Conservation (phyloP, 2,888 invertebrate genomes). For the Neelides folsomi region DNA sequence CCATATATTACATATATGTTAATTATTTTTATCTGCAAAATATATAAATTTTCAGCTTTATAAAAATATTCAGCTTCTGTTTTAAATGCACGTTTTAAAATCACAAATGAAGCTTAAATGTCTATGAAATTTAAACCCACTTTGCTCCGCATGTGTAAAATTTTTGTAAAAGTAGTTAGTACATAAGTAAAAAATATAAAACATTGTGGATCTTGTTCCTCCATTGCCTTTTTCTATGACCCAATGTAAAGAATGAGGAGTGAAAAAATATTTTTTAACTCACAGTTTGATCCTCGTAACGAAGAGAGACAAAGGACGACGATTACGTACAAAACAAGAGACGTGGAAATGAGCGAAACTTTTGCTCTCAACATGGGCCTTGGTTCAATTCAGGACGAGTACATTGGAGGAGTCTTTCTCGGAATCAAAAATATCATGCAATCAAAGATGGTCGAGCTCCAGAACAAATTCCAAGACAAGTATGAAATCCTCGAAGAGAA, state of each 20-base stretch:
- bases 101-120: too few relatives aligned
- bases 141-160: too few relatives aligned
- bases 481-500: constrained; percentile 66
- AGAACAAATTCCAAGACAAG: constrained; percentile 42
- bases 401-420: constrained; percentile 61
- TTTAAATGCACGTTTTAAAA: too few relatives aligned
- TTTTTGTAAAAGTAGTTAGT: too few relatives aligned
- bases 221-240: background rate
- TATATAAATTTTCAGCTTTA: too few relatives aligned
- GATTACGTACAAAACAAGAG: background rate
- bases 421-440: constrained; percentile 72
- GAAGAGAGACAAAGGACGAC: background rate
- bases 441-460: constrained; percentile 38
- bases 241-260: background rate
- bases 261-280: background rate
- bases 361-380: constrained; percentile 17
- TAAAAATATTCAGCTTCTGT: too few relatives aligned
- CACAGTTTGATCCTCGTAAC: background rate
- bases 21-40: too few relatives aligned
- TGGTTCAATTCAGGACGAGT: constrained; percentile 51
- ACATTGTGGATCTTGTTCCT: too few relatives aligned
- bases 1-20: too few relatives aligned
- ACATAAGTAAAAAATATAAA: too few relatives aligned
- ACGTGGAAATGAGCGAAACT: background rate
- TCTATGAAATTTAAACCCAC: too few relatives aligned